Base-by-base conservation (phyloP, 2,888 invertebrate genomes). In the Xestia ashworthii region DNA sequence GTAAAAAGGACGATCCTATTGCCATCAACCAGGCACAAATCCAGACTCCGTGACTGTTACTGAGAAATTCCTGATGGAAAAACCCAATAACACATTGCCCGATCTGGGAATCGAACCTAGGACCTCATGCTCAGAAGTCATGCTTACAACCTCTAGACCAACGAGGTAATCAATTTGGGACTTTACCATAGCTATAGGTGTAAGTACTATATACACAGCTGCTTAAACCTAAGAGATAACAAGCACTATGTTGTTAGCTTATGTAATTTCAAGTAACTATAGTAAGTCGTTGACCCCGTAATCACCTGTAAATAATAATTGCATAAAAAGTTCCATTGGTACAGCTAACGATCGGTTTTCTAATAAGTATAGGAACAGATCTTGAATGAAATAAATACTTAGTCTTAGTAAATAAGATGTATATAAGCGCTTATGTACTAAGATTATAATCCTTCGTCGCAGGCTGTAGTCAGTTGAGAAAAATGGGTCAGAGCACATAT, bases 401-500 rank as follows among this genome's bases (percentile, higher is more conserved):
- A 46, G 46, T 9, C 32, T 14, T 16, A 64, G 41, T 44, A 64
- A n/a, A 38, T 66, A 64, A 65, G 38, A 68, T 50, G 9, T 41
- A 64, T 38, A 22, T 11, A 46, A 69, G 32, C 46, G n/a, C 46
- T 65, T 53, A 69, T 41, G 22, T 55, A 46, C 46, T 62, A 79
- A 78, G 83, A 62, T 65, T 60, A 70, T 66, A 67, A 48, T 83
- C 60, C 65, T 70, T 41, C 38, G 12, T 71, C n/a, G 32, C 65
- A 25, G 41, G 46, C 62, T 25, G 41, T 71, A 78, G 60, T 74
- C 64, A 58, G 66, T 48, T 69, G 65, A 80, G 75, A 76, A 81
- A 84, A 76, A 84, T 83, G 64, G 81, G 84, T 84, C 81, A 82
- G 74, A 75, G 75, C 70, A 70, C 50, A 79, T 74, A 41, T 67